A percentile compares a stretch with the other conserved stretches of the same genome.
These are phyloP conservation scores for Limanda limanda DNA, from an alignment of 2,113 vertebrate genomes.

Conservation along the genomic window DNA sequence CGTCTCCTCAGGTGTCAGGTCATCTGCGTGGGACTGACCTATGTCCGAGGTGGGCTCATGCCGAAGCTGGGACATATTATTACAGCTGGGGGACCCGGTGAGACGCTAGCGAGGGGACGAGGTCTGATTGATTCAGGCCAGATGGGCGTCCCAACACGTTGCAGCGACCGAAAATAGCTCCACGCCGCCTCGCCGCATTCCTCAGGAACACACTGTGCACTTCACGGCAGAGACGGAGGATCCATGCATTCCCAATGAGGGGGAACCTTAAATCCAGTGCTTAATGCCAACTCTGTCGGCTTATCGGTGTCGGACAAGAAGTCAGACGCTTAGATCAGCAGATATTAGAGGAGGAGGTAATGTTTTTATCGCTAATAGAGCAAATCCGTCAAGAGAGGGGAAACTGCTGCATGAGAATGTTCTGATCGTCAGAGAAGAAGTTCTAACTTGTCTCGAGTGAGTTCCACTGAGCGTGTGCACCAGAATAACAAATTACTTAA, in stretches of 20 bases:
- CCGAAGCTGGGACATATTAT: slow-evolving; percentile 88
- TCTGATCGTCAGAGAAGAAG: background rate
- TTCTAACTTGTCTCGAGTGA: background rate
- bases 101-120: slow-evolving; percentile 80
- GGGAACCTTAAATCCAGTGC: slow-evolving; percentile 13
- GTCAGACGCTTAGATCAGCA: slow-evolving; percentile 27
- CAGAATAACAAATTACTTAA: slow-evolving; percentile 64
- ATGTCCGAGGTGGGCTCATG: slow-evolving; percentile 75
- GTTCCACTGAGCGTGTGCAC: slow-evolving; percentile 30
- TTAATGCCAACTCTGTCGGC: background rate
- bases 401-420: background rate
- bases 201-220: slow-evolving; percentile 73
- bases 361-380: background rate
- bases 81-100: slow-evolving; percentile 89
- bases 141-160: slow-evolving; percentile 91
- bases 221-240: slow-evolving; percentile 20
- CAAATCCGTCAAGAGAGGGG: background rate
- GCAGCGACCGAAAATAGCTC: slow-evolving; percentile 90
- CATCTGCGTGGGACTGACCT: slow-evolving; percentile 67
- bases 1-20: slow-evolving; percentile 55
- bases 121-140: slow-evolving; percentile 93
- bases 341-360: slow-evolving; percentile 18
- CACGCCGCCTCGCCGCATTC: slow-evolving; percentile 87
- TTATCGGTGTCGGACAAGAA: slow-evolving; percentile 70
- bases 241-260: slow-evolving; percentile 15